These are phyloP conservation scores for Cryptophagus acutangulus DNA, from an alignment of 2,888 invertebrate species.

Conservation along the genomic window DNA sequence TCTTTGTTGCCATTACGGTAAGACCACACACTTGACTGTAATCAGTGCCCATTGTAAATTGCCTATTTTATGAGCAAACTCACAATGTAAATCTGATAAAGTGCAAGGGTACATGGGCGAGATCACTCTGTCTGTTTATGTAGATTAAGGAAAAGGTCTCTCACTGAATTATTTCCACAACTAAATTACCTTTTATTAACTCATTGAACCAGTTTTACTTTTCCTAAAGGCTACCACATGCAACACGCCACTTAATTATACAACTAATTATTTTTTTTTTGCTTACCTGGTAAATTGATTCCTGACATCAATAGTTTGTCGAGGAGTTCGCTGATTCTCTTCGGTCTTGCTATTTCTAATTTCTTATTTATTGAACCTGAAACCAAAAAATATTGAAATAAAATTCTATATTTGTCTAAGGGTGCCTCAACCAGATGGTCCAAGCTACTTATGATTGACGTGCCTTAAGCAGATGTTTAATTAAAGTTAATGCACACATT, in stretches of 20 bases:
- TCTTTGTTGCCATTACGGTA: slow-evolving; percentile 11
- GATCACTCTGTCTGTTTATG: slow-evolving; percentile 12
- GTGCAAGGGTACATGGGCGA: slow-evolving; percentile 13
- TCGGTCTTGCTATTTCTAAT: slow-evolving; percentile 54
- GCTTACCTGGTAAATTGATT: slow-evolving; percentile 63
- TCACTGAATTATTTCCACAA: slow-evolving; percentile 10
- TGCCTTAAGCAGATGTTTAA: slow-evolving; percentile 5
- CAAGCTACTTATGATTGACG: slow-evolving; percentile 7
- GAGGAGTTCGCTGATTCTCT: slow-evolving; percentile 60
- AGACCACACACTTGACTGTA: slow-evolving; percentile 19
- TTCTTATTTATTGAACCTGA: slow-evolving; percentile 48
- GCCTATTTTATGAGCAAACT: slow-evolving; percentile 23
- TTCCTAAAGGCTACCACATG: too few species aligned
- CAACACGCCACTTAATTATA: too few species aligned
- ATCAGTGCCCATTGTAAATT: slow-evolving; percentile 25
- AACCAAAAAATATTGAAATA: too few species aligned
- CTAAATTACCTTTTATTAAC: slow-evolving; percentile 20
- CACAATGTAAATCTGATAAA: slow-evolving; percentile 24
- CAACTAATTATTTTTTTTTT: too few species aligned
- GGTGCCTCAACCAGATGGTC: too few species aligned
- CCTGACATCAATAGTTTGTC: slow-evolving; percentile 64
- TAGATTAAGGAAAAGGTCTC: slow-evolving; percentile 16
- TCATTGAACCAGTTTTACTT: slow-evolving; percentile 20
- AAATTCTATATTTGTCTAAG: too few species aligned
- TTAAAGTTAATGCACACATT: too few species aligned